These are phyloP conservation scores for Apis florea DNA, from an alignment of 1,140 invertebrate genomes.

Conservation along the genomic window DNA sequence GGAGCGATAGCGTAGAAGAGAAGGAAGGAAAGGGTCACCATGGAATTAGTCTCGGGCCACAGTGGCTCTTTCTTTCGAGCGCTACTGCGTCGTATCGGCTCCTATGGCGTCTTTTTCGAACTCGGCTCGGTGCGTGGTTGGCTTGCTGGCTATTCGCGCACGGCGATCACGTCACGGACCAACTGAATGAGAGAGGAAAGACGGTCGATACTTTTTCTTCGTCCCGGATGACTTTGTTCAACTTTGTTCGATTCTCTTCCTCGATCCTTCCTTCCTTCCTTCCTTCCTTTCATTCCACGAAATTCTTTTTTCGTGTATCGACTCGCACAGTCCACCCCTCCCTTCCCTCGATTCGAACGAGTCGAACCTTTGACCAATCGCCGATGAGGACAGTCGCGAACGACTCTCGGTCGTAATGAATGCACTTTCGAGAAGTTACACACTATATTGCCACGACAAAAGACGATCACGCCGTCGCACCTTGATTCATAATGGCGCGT, in stretches of 20 bases:
- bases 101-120: background rate
- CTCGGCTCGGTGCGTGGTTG: background rate
- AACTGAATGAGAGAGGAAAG: slow-evolving; percentile 71
- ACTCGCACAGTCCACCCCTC: background rate
- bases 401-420: background rate
- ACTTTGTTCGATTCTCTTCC: background rate
- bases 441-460: background rate
- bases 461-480: background rate
- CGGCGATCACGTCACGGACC: slow-evolving; percentile 9
- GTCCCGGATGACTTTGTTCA: background rate
- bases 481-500: background rate
- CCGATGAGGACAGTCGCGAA: slow-evolving; percentile 14
- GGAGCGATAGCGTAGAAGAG: background rate
- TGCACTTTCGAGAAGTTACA: background rate
- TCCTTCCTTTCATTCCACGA: background rate
- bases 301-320: too few species aligned
- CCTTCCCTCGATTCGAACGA: background rate
- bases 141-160: background rate
- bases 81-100: background rate
- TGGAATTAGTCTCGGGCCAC: background rate
- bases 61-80: background rate
- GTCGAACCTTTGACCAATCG: slow-evolving; percentile 49
- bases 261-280: background rate
- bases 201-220: slow-evolving; percentile 69
- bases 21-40: background rate